These are phyloP conservation scores for Galbula dea DNA, from an alignment of 2,113 vertebrate genomes.

Conservation along the genomic window DNA sequence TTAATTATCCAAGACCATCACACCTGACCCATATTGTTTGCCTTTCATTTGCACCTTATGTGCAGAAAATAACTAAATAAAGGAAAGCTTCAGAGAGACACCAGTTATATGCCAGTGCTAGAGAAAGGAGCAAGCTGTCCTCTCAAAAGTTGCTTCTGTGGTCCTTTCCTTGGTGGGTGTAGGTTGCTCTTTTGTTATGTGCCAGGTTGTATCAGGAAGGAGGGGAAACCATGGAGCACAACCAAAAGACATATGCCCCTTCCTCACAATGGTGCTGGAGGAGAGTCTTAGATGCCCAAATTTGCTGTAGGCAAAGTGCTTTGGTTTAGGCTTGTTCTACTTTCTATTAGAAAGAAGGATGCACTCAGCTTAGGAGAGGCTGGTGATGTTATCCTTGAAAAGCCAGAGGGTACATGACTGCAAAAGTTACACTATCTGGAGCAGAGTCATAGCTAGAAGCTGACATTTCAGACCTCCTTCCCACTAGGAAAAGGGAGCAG, in stretches of 20 bases:
- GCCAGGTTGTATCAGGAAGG: background rate
- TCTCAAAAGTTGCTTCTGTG: background rate
- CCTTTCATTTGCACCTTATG: conserved; percentile 51
- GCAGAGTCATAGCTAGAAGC: background rate
- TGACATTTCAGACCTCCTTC: background rate
- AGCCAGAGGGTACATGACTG: background rate
- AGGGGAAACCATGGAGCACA: background rate
- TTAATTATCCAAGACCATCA: conserved; percentile 59
- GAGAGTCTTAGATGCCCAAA: background rate
- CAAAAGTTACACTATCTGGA: background rate
- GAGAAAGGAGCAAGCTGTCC: background rate
- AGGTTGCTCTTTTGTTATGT: background rate
- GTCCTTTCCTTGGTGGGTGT: background rate
- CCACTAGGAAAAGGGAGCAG: background rate
- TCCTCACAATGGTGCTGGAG: background rate
- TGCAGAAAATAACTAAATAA: background rate
- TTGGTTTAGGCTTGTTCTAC: background rate
- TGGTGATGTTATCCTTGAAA: background rate
- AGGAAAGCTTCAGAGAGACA: background rate
- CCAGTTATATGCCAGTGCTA: background rate
- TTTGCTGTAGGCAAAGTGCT: background rate
- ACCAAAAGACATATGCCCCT: background rate
- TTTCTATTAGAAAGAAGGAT: background rate
- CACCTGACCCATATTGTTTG: conserved; percentile 60
- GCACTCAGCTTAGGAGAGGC: background rate